phyloP scores from a whole-genome alignment of 23 tunicate species.

The Styela clava region DNA sequence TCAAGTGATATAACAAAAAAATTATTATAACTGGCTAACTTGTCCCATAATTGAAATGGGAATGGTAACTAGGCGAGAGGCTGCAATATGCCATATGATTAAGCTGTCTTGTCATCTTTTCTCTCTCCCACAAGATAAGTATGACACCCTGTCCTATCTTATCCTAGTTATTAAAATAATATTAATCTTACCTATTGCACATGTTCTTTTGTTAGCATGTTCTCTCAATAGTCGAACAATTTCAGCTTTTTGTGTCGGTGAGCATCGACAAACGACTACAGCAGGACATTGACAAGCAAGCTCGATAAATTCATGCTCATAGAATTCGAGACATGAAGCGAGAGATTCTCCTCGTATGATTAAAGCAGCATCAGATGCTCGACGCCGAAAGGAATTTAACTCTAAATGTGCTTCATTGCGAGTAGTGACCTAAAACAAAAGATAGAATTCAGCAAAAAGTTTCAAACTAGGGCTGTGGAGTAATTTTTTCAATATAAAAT shows the following conservation, averaged over 20 bases:
- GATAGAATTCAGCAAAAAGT: too few relatives aligned
- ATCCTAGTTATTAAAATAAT: too few relatives aligned
- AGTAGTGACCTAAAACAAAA: conserved; percentile 43
- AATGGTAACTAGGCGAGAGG: too few relatives aligned
- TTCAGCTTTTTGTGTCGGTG: conserved; percentile 90
- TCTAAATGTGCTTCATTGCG: conserved; percentile 86
- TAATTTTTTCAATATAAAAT: too few relatives aligned
- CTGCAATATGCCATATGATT: too few relatives aligned
- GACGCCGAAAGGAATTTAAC: conserved; percentile 81
- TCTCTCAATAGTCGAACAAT: conserved; percentile 65
- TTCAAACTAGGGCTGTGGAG: too few relatives aligned
- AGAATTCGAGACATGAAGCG: conserved; percentile 60
- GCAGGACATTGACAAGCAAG: conserved; percentile 91
- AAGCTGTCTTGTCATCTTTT: too few relatives aligned
- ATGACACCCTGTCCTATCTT: too few relatives aligned
- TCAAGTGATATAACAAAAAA: too few relatives aligned
- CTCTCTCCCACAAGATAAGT: too few relatives aligned
- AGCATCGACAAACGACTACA: conserved; percentile 86
- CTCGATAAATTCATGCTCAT: conserved; percentile 84
- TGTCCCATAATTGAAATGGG: too few relatives aligned
- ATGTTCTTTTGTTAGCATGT: conserved; percentile 57
- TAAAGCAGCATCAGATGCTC: conserved; percentile 73
- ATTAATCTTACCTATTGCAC: conserved; percentile 74
- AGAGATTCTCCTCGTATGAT: conserved; percentile 79
- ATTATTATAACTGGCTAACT: too few relatives aligned